A percentile compares a stretch with the other conserved stretches of the same genome.
These are phyloP conservation scores for Melanostigma gelatinosum DNA, from an alignment of 2,113 vertebrate genomes.

Conservation along the genomic window DNA sequence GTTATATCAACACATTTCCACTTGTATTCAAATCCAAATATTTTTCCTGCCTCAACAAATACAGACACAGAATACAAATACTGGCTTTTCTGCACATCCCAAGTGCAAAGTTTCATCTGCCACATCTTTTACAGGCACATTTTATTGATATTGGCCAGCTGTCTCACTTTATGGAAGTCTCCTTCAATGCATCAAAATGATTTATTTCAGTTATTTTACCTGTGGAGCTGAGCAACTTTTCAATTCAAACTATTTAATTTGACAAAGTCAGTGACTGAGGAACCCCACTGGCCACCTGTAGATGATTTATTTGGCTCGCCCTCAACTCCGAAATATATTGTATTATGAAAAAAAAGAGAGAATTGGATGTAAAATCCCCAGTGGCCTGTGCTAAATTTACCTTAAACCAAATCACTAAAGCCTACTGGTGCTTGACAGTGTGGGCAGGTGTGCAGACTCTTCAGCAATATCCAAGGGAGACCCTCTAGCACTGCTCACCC, in stretches of 20 bases:
- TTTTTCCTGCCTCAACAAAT: background rate
- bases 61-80: background rate
- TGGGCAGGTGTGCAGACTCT: slow-evolving; percentile 72
- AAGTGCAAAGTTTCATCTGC: background rate
- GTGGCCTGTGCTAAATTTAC: slow-evolving; percentile 81
- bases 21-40: background rate
- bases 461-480: slow-evolving; percentile 71
- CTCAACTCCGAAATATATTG: slow-evolving; percentile 68
- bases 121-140: background rate
- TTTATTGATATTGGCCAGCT: background rate
- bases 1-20: background rate
- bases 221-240: slow-evolving; percentile 32
- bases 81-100: background rate
- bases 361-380: slow-evolving; percentile 80
- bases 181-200: slow-evolving; percentile 28
- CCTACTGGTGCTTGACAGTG: slow-evolving; percentile 81
- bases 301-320: slow-evolving; percentile 72
- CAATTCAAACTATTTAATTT: slow-evolving; percentile 76
- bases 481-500: slow-evolving; percentile 61
- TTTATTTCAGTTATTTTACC: slow-evolving; percentile 28
- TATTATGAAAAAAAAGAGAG: slow-evolving; percentile 68
- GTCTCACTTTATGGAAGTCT: background rate
- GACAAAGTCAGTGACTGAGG: slow-evolving; percentile 60
- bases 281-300: slow-evolving; percentile 68
- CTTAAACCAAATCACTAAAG: slow-evolving; percentile 83